Percentiles rank a stretch among this genome's conserved stretches.
Evolutionary conservation across 2,888 invertebrate genomes (phyloP).

Genomic region (Ichneumon xanthorius): DNA sequence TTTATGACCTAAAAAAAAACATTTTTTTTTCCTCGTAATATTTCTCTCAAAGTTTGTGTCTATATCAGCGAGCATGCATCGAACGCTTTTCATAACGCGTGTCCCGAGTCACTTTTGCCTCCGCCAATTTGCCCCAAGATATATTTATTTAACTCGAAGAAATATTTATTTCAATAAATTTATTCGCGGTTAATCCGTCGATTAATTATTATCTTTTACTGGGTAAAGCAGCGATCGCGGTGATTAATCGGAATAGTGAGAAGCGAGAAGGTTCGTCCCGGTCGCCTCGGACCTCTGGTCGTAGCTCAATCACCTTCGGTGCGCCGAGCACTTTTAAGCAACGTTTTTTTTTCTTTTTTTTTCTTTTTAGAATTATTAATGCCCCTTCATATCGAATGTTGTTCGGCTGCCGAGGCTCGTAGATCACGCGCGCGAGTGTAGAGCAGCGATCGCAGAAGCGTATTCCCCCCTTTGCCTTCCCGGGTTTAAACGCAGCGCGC

Average conservation of each 20-base stretch:
- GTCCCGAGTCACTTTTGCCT: neutral
- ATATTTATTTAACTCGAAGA: no score
- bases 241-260: neutral
- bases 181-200: no score
- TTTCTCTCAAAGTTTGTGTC: neutral
- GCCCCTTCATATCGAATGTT: slow-evolving; percentile 33
- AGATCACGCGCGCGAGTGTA: slow-evolving; percentile 35
- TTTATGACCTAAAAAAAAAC: no score
- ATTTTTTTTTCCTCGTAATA: neutral
- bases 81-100: neutral
- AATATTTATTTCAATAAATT: no score
- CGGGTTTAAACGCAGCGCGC: slow-evolving; percentile 28
- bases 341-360: neutral
- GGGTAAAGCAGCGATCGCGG: neutral
- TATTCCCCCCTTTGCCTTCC: slow-evolving; percentile 37
- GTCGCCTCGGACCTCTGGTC: neutral
- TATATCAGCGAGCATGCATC: neutral
- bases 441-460: slow-evolving; percentile 33
- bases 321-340: neutral
- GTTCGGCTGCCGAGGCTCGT: slow-evolving; percentile 32
- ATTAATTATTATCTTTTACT: no score
- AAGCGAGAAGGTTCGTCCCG: neutral
- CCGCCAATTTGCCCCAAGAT: no score
- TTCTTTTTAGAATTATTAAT: neutral
- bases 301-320: neutral